These are phyloP conservation scores for Columba livia DNA, from an alignment of 2,113 vertebrate genomes.

Conservation along the genomic window DNA sequence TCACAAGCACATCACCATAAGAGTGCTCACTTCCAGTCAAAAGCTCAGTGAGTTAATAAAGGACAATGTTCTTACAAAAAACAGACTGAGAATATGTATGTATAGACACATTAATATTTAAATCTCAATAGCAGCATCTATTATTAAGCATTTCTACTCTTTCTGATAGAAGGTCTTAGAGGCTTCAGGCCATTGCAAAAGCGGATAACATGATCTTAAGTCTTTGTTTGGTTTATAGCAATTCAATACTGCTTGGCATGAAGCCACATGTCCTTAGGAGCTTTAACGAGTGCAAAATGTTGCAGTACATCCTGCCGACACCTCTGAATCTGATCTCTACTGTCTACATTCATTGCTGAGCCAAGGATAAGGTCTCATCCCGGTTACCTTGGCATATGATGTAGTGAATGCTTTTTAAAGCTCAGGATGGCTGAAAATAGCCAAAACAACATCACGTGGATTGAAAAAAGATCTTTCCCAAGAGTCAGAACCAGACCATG, in stretches of 20 bases:
- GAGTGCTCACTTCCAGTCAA: background rate
- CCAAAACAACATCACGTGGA: background rate
- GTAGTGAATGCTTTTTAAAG: background rate
- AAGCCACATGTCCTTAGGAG: background rate
- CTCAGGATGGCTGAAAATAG: background rate
- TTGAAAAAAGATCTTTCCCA: background rate
- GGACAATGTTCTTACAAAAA: background rate
- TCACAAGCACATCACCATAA: background rate
- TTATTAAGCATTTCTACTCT: background rate
- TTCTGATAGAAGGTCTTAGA: background rate
- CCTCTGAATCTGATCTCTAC: background rate
- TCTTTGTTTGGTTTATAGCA: background rate
- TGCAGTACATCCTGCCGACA: background rate
- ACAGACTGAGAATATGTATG: background rate
- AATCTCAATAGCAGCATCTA: conserved; percentile 34
- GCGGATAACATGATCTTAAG: background rate
- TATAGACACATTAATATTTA: conserved; percentile 46
- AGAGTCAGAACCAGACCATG: background rate
- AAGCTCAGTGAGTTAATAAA: conserved; percentile 8
- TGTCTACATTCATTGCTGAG: background rate
- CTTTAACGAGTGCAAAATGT: background rate
- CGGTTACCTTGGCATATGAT: background rate
- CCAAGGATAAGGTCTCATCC: background rate
- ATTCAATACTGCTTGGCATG: background rate
- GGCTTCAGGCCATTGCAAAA: background rate